phyloP scores from a whole-genome alignment of 2,797 vertebrate species.

The Rhinophrynus dorsalis region DNA sequence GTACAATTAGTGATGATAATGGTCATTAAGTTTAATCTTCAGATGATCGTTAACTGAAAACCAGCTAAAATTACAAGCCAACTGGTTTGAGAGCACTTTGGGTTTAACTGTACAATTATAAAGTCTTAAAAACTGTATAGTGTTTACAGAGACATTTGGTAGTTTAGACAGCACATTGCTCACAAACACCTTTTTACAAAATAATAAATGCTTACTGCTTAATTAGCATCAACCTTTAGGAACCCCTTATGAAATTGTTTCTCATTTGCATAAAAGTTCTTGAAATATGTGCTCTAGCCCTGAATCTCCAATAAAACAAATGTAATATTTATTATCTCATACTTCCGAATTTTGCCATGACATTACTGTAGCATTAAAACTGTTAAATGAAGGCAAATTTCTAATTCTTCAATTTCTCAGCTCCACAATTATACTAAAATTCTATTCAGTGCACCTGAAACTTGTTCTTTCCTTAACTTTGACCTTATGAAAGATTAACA shows the following conservation, averaged over 20 bases:
- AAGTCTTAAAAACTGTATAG: not conserved
- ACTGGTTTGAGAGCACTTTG: too few species aligned
- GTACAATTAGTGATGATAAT: too few species aligned
- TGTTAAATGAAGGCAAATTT: constrained; percentile 9
- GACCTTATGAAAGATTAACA: constrained; percentile 11
- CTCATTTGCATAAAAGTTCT: constrained; percentile 34
- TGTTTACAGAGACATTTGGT: too few species aligned
- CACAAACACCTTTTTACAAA: constrained; percentile 35
- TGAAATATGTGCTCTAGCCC: constrained; percentile 1
- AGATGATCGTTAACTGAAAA: not conserved
- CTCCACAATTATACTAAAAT: constrained; percentile 12
- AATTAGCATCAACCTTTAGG: constrained; percentile 32
- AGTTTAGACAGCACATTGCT: constrained; percentile 20
- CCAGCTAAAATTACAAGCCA: not conserved
- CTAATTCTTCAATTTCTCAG: constrained; percentile 11
- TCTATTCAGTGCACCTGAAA: constrained; percentile 16
- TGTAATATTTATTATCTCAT: constrained; percentile 10
- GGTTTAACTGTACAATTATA: not conserved
- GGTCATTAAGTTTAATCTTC: too few species aligned
- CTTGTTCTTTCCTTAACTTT: constrained; percentile 5
- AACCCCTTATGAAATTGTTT: constrained; percentile 9
- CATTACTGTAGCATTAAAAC: not conserved
- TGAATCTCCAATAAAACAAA: constrained; percentile 17
- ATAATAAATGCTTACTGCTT: constrained; percentile 40
- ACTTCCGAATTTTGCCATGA: not conserved